Base-by-base conservation (phyloP, 2,797 vertebrate genomes). In the Chrosomus eos region DNA sequence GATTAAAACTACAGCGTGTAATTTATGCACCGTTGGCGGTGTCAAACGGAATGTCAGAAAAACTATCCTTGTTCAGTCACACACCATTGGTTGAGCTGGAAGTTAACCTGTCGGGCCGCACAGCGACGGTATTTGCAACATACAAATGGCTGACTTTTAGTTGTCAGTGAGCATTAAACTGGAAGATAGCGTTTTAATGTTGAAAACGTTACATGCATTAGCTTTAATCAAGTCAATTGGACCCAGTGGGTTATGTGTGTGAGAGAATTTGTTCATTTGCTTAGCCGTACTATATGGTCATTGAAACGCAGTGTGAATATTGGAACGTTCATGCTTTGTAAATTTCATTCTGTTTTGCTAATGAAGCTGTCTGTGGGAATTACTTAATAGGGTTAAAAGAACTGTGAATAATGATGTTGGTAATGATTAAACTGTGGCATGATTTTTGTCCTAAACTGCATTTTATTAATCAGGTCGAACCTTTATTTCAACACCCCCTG, bases 401-500 rank as follows among this genome's bases (percentile, higher is more conserved):
- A 84, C 82, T 78, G 75, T 84, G 82, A 71, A 75, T 68, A 81
- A 76, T 76, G 84, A 76, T 81, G 71, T 31, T 81, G 78, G 51
- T 81, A 9, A 40, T 81, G 84, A 75, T 86, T 81, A 68, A 66
- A 67, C 71, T 81, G 62, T 19, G 26, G 31, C 28, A 31, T 45
- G 79, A 81, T 55, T 80, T 48, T 55, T 82, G 80, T 75, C 64
- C 66, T 82, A 77, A 75, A 68, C 79, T 70, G 26, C 48, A 26
- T 66, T 85, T 72, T 73, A 72, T 79, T 79, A 67, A 82, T 76
- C 85, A 99, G 97, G 95, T 89, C 96, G 96, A 7, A 98, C 97
- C 0, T 90, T 90, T 87, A 97, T 99, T 78, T 92, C 96, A 18
- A 91, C 89, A 48, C 94, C 95, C 84, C 97, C 97, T 0, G 92